Conservation (phyloP, 35 echinoderm and acorn worm genomes). For the Lytechinus variegatus region DNA sequence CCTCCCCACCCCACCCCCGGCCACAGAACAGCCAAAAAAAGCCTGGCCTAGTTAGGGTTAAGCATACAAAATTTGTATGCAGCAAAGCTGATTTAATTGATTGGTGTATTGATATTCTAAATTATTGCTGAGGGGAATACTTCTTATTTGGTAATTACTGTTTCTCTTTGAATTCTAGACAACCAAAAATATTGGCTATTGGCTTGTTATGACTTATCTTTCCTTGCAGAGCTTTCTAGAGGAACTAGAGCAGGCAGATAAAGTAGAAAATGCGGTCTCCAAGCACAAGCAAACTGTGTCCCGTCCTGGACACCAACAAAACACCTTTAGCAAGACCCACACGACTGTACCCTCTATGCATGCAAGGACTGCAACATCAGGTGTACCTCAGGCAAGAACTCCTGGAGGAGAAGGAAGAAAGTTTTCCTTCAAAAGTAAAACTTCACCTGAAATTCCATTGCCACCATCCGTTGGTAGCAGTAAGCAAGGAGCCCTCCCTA, state of each 20-base stretch:
- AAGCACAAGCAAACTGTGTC: not conserved
- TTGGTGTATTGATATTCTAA: too few species aligned
- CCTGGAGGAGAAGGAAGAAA: not conserved
- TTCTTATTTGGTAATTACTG: too few species aligned
- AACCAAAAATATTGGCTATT: too few species aligned
- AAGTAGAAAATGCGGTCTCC: not conserved
- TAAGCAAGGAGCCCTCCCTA: not conserved
- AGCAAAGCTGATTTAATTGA: too few species aligned
- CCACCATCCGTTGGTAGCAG: not conserved
- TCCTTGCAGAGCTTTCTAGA: slow-evolving; percentile 26
- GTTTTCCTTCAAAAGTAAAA: slow-evolving; percentile 23
- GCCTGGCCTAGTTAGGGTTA: too few species aligned
- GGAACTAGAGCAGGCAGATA: slow-evolving; percentile 13
- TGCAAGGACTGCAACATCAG: not conserved
- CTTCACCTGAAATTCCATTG: slow-evolving; percentile 4
- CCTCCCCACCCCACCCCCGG: too few species aligned
- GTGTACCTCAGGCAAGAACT: not conserved
- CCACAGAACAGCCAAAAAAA: too few species aligned
- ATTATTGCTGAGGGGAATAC: too few species aligned
- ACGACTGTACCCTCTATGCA: not conserved
- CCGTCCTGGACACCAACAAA: not conserved
- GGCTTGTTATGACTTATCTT: not conserved
- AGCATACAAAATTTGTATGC: too few species aligned
- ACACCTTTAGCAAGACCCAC: not conserved
- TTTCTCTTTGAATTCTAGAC: too few species aligned